Conservation (phyloP, 2,888 invertebrate species). For the Eupithecia centaureata region DNA sequence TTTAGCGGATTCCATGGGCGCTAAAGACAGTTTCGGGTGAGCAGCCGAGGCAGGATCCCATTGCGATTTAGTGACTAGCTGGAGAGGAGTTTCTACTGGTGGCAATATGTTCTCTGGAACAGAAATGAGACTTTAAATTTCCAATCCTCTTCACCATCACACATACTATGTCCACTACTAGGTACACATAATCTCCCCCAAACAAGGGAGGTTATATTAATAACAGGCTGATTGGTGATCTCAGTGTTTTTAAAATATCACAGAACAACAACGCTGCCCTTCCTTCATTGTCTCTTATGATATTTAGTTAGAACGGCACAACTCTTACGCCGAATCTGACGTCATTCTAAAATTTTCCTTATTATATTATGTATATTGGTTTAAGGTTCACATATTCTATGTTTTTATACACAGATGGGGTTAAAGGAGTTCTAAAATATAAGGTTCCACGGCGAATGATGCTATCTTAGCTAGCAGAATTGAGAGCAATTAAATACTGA, state of each 20-base stretch:
- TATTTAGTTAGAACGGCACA: neutral
- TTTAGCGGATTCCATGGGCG: slow-evolving; percentile 52
- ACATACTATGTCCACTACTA: neutral
- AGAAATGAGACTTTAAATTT: slow-evolving; percentile 1
- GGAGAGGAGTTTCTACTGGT: slow-evolving; percentile 57
- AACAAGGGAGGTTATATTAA: too few species aligned
- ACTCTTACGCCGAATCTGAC: neutral
- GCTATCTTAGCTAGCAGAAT: neutral
- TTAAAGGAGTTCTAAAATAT: neutral
- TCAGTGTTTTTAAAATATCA: neutral
- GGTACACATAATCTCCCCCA: too few species aligned
- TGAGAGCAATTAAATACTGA: neutral
- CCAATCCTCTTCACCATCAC: neutral
- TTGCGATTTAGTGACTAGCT: slow-evolving; percentile 54
- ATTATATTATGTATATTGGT: too few species aligned
- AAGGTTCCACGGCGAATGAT: neutral
- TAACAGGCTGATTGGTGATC: neutral
- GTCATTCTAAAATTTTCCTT: neutral
- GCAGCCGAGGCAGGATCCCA: slow-evolving; percentile 46
- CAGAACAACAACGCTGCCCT: too few species aligned
- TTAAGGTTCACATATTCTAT: too few species aligned
- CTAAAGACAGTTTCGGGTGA: slow-evolving; percentile 22
- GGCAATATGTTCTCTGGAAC: slow-evolving; percentile 68
- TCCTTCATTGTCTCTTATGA: too few species aligned
- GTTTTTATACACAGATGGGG: too few species aligned